phyloP scores from a whole-genome alignment of 2,797 vertebrate species.

The Percopsis omiscomaycus region DNA sequence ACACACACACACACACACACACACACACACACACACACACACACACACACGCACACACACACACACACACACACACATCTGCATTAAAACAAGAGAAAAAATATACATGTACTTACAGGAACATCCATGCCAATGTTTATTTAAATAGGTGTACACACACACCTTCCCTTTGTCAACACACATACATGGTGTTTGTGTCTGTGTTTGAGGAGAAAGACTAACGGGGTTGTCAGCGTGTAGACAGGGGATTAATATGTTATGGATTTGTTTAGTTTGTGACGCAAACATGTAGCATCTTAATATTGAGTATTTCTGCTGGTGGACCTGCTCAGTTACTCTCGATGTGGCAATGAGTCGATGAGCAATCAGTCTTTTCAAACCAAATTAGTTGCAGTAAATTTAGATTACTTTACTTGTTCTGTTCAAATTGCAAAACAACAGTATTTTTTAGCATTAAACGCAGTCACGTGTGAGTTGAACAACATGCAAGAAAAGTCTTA shows the following conservation, averaged over 20 bases:
- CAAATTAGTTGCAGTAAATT: neutral
- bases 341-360: neutral
- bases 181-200: too few relatives aligned
- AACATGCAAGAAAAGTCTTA: neutral
- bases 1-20: too few relatives aligned
- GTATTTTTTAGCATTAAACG: neutral
- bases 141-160: neutral
- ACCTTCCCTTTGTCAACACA: neutral
- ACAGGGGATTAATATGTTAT: too few relatives aligned
- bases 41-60: slow-evolving; percentile 5
- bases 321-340: neutral
- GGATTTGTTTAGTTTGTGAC: too few relatives aligned
- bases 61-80: slow-evolving; percentile 5
- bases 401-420: neutral
- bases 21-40: neutral
- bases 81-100: neutral
- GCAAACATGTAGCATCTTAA: too few relatives aligned
- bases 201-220: too few relatives aligned
- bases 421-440: neutral
- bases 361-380: neutral
- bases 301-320: too few relatives aligned
- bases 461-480: neutral
- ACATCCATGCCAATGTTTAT: neutral
- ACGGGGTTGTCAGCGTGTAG: too few relatives aligned
- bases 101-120: neutral